Evolutionary conservation across 2,888 invertebrate genomes (phyloP), one percentile per base, ranked within the genome.

Genomic region (Tetheella fluctuosa): DNA sequence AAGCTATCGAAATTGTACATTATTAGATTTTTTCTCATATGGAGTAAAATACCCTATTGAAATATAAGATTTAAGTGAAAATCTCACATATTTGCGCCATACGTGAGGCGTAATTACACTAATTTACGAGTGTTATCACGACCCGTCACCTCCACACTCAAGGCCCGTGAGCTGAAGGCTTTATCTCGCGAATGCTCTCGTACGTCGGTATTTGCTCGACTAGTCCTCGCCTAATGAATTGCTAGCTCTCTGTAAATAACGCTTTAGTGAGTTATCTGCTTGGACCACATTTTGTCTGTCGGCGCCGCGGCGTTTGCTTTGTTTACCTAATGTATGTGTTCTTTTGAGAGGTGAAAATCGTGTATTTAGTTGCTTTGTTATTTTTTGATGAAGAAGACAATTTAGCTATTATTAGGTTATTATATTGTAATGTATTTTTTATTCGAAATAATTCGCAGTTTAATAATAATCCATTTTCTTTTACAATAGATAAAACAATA

Each of bases 211-310:
- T 48, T 48, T 48, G 48, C 48, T 48, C 48, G 48, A 48, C 48
- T 48, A 48, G 20, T 48, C 48, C 20, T 48, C 48, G 48, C 48
- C 48, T 48, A 48, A 48, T 48, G 48, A 48, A 48, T 39, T 42
- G 39, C 37, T 37, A 17, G 20, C 56, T 42, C 57, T 34, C 57
- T 54, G 59, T 57, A 65, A 59, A 67, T 63, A 68, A 64, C 37
- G 54, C 54, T 63, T 64, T 58, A 64, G 57, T 71, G 64, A 72
- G 64, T 68, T 70, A 72, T 73, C 62, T 61, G 30, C 17, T 59
- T 52, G 25, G 61, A 54, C 64, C 64, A 70, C 63, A 59, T 65
- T 62, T 61, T 58, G 57, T 63, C 54, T 39, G 54, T 54, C 53
- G 34, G 54, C 61, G 61, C 69, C 56, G 53, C 53, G 34, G 54